Conservation (phyloP, 2,113 vertebrate genomes). For the Podocnemis expansa region DNA sequence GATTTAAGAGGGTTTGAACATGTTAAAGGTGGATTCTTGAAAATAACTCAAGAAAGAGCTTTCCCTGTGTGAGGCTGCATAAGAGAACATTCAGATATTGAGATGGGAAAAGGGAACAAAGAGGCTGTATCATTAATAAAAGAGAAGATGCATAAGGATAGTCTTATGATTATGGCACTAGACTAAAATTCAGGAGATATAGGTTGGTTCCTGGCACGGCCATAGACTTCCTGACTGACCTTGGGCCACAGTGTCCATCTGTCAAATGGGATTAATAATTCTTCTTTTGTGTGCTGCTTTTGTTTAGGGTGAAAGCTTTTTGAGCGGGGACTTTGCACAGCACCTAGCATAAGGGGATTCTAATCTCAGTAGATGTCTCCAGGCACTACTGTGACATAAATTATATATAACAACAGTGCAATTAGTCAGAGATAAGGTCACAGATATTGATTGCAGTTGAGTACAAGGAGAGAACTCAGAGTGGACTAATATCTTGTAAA, state of each 20-base stretch:
- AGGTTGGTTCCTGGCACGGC: background rate
- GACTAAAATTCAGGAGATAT: background rate
- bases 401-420: background rate
- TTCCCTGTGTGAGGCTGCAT: background rate
- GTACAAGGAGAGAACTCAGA: background rate
- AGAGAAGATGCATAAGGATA: background rate
- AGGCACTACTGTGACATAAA: background rate
- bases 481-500: background rate
- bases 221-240: background rate
- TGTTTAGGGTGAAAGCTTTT: background rate
- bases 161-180: fast-evolving
- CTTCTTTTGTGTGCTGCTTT: fast-evolving
- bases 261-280: background rate
- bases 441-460: background rate
- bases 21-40: background rate
- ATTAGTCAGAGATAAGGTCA: background rate
- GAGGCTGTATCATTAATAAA: background rate
- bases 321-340: background rate
- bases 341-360: background rate
- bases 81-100: background rate
- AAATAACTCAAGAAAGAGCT: background rate
- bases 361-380: background rate
- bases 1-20: background rate
- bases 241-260: fast-evolving
- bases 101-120: background rate